A percentile compares a stretch with the other conserved stretches of the same genome.
These are phyloP conservation scores for Catostomus latipinnis DNA, from an alignment of 2,797 vertebrate genomes.

Conservation along the genomic window DNA sequence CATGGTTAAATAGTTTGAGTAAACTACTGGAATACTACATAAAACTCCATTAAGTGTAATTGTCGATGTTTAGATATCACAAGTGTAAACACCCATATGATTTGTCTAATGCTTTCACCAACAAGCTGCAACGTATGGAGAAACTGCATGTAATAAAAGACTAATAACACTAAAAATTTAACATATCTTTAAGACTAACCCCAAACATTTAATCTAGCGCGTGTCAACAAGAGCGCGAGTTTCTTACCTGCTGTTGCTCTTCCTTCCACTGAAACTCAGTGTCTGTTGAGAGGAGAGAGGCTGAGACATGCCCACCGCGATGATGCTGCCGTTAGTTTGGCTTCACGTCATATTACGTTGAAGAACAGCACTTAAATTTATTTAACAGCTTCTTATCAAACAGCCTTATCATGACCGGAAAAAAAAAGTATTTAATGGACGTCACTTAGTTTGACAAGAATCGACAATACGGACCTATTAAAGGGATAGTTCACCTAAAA, in stretches of 20 bases:
- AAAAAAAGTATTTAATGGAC: background rate
- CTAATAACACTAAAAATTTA: background rate
- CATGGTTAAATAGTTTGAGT: too few relatives aligned
- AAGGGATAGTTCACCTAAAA: background rate
- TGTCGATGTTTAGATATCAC: too few relatives aligned
- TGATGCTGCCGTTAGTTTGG: background rate
- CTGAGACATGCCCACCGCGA: slow-evolving; percentile 1
- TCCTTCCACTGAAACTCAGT: background rate
- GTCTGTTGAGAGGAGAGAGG: background rate
- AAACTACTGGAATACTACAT: too few relatives aligned
- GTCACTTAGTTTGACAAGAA: background rate
- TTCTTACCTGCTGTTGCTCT: slow-evolving; percentile 33
- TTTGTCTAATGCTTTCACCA: too few relatives aligned
- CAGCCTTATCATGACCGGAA: background rate
- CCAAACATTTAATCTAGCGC: background rate
- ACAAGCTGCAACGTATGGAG: too few relatives aligned
- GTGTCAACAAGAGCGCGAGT: background rate
- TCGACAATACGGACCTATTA: background rate
- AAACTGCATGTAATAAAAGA: too few relatives aligned
- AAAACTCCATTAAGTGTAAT: too few relatives aligned
- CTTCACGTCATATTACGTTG: slow-evolving; percentile 1
- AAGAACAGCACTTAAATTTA: slow-evolving; percentile 5
- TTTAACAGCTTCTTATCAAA: slow-evolving; percentile 14
- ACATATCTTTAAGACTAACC: background rate
- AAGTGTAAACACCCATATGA: too few relatives aligned